phyloP scores from a whole-genome alignment of 1,140 invertebrate species.

The Galleria mellonella region DNA sequence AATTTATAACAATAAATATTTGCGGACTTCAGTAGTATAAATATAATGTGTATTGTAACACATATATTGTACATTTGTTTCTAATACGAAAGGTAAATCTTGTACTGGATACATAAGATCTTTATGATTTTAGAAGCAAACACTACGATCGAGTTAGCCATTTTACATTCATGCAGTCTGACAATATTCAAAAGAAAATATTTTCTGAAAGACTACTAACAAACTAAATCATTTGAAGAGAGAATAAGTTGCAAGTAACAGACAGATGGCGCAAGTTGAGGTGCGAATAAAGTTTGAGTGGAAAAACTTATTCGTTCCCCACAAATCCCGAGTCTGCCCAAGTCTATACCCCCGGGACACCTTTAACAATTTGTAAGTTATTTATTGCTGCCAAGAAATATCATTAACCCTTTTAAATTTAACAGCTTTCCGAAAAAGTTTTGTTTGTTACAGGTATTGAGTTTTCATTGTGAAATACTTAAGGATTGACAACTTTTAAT shows the following conservation, averaged over 20 bases:
- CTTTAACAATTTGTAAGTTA: slow-evolving; percentile 70
- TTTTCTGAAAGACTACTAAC: slow-evolving; percentile 57
- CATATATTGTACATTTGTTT: too few species aligned
- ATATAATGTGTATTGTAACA: too few species aligned
- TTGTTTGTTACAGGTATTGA: slow-evolving; percentile 32
- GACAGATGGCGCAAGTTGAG: slow-evolving; percentile 66
- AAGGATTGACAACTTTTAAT: slow-evolving; percentile 8
- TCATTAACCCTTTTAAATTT: slow-evolving; percentile 63
- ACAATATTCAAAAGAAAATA: slow-evolving; percentile 63
- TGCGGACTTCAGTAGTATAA: too few species aligned
- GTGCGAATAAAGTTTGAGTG: slow-evolving; percentile 73
- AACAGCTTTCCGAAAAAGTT: slow-evolving; percentile 27
- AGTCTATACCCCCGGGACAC: slow-evolving; percentile 55
- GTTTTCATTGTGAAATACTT: slow-evolving; percentile 12
- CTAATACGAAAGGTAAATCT: too few species aligned
- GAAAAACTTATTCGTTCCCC: slow-evolving; percentile 63
- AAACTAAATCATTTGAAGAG: slow-evolving; percentile 71
- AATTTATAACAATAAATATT: too few species aligned
- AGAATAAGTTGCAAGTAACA: slow-evolving; percentile 68
- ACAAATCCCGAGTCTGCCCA: slow-evolving; percentile 48
- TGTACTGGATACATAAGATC: too few species aligned
- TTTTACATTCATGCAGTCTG: slow-evolving; percentile 58
- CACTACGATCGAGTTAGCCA: slow-evolving; percentile 24
- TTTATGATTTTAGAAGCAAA: slow-evolving; percentile 32
- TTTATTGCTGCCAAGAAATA: slow-evolving; percentile 64